Base-by-base conservation (phyloP, 2,797 vertebrate genomes). In the Agapornis canus region DNA sequence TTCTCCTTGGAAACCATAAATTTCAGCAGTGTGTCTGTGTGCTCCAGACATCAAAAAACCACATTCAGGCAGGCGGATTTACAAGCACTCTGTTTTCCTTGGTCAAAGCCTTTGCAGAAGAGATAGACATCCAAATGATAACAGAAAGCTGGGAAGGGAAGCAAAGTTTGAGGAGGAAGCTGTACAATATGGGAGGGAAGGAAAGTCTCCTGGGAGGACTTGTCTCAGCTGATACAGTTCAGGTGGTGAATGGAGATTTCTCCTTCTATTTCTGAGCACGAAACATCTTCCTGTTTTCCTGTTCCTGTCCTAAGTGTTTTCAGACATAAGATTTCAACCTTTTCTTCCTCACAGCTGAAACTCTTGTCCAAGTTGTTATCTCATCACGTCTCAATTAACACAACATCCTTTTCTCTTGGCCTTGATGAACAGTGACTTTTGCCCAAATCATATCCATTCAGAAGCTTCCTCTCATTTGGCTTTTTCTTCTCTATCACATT, bases 381-480 rank as follows among this genome's bases (percentile, higher is more conserved):
- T 90, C 91, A 82, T 65, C 92, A 6, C 5, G 60, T 78, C 94
- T 73, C 21, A 16, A 12, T 18, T 57, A 57, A 11, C 5, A 14
- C 92, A 91, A 52, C 89, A 75, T 95, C 96, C 96, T 88, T 32
- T 91, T 59, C 79, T 91, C 89, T 61, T 94, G 96, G 95, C 96
- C 87, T 81, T 18, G 60, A 23, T 39, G 68, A 45, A 3, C 6
- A 2, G 31, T 72, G 81, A 82, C 71, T 87, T 47, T 51, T 85
- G 75, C 92, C 91, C 85, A 32, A 40, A 68, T 29, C 69, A 0
- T 8, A 71, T 94, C 96, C 95, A 69, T 94, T 91, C 93, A 61
- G 82, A 81, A 85, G 72, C 95, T 87, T 92, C 96, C 82, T 81
- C 82, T 59, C 13, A 3, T 69, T 69, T 94, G 92, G 45, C 87